Percentiles rank a stretch among this genome's conserved stretches.
phyloP scores from a whole-genome alignment of 2,888 invertebrate genomes.

The Andrena hattorfiana region DNA sequence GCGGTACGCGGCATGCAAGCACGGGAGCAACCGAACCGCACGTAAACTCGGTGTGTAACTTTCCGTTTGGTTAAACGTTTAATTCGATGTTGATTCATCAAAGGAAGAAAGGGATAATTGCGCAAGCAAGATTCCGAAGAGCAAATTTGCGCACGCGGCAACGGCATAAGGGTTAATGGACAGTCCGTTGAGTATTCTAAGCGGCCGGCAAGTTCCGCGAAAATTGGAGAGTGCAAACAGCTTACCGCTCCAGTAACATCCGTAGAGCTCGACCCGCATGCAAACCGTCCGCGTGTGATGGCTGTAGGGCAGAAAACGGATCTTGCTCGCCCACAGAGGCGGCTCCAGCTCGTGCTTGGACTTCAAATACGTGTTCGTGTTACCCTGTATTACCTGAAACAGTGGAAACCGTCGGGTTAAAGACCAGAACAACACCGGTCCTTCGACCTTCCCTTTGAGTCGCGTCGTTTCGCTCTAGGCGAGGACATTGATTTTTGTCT shows the following conservation, averaged over 20 bases:
- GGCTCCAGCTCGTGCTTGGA: conserved; percentile 92
- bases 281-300: conserved; percentile 94
- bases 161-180: conserved; percentile 69
- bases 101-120: conserved; percentile 63
- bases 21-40: conserved; percentile 21
- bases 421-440: conserved; percentile 56
- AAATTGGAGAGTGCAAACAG: conserved; percentile 75
- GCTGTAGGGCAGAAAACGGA: conserved; percentile 94
- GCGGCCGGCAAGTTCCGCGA: conserved; percentile 69
- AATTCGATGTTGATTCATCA: conserved; percentile 55
- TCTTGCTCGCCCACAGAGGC: conserved; percentile 93
- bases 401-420: conserved; percentile 64
- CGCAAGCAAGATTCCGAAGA: conserved; percentile 70
- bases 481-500: conserved; percentile 43
- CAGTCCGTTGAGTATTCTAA: conserved; percentile 69
- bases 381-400: conserved; percentile 92
- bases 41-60: conserved; percentile 23
- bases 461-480: conserved; percentile 11
- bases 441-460: conserved; percentile 51
- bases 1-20: neutral
- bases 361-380: conserved; percentile 94
- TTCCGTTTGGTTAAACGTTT: conserved; percentile 55
- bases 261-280: conserved; percentile 96
- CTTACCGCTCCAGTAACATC: conserved; percentile 91
- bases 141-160: conserved; percentile 66